Percentiles rank a stretch among this genome's conserved stretches.
Conservation (phyloP, 2,797 vertebrate species). For the Morelia viridis region DNA sequence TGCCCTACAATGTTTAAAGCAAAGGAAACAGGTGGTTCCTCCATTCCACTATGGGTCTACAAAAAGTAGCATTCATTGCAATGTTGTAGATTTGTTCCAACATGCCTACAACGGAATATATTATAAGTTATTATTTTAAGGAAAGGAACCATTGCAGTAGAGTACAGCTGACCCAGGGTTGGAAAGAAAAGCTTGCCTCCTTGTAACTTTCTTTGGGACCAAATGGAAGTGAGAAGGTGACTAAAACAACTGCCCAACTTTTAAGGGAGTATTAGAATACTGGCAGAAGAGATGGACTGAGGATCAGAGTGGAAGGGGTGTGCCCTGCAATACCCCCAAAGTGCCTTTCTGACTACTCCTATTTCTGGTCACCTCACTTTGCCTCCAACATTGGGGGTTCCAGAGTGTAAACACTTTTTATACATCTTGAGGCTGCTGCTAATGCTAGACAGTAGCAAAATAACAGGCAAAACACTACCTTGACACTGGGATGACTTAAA, state of each 20-base stretch:
- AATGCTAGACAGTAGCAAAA: background rate
- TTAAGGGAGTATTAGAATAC: background rate
- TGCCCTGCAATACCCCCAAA: background rate
- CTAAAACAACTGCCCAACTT: background rate
- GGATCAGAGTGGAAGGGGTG: background rate
- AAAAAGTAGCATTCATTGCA: background rate
- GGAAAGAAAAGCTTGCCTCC: background rate
- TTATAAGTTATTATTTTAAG: background rate
- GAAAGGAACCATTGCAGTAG: background rate
- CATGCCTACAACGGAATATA: background rate
- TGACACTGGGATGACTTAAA: background rate
- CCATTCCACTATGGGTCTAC: background rate
- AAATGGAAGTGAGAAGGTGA: background rate
- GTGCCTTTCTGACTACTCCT: background rate
- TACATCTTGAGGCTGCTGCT: background rate
- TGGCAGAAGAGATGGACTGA: background rate
- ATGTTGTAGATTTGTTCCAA: background rate
- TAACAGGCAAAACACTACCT: background rate
- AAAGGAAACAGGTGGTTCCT: background rate
- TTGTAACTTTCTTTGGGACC: too few relatives aligned
- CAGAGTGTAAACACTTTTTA: background rate
- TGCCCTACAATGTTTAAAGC: background rate
- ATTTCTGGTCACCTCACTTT: background rate
- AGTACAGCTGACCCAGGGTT: background rate
- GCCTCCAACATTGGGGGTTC: background rate